Conservation (phyloP, 2,888 invertebrate species). For the Hirudinaria manillensis region DNA sequence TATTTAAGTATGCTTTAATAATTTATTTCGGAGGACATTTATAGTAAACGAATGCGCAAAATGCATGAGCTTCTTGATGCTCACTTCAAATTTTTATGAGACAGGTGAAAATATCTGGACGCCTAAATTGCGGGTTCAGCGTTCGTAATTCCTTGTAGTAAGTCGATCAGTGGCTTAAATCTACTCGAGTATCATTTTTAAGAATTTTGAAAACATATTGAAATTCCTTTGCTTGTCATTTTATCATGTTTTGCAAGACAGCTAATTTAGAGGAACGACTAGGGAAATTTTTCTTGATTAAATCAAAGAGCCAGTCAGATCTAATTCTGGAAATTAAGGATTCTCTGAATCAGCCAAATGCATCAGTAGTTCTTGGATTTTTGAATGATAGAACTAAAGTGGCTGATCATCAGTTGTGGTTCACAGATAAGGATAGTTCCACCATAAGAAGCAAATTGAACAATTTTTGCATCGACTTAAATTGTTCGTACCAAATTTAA, state of each 20-base stretch:
- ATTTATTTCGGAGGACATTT: too few species aligned
- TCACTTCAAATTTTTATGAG: not conserved
- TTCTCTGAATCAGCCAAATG: slow-evolving; percentile 8
- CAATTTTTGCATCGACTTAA: slow-evolving; percentile 29
- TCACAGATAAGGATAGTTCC: slow-evolving; percentile 10
- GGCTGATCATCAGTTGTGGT: slow-evolving; percentile 32
- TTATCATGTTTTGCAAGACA: not conserved
- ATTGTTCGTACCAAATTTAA: not conserved
- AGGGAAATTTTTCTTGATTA: slow-evolving; percentile 31
- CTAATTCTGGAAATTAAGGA: slow-evolving; percentile 31
- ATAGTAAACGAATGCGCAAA: too few species aligned
- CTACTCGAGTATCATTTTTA: not conserved
- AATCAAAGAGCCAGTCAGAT: slow-evolving; percentile 15
- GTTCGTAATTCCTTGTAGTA: too few species aligned
- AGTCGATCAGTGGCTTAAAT: too few species aligned
- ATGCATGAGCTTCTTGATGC: not conserved
- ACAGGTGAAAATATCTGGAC: not conserved
- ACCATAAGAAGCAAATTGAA: slow-evolving; percentile 30
- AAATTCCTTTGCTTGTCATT: not conserved
- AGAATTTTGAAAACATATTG: not conserved
- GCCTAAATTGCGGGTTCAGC: too few species aligned
- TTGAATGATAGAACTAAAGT: slow-evolving; percentile 15
- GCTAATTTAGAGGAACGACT: slow-evolving; percentile 22
- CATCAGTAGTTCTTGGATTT: slow-evolving; percentile 16
- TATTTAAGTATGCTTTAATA: too few species aligned